phyloP scores from a whole-genome alignment of 2,888 invertebrate genomes.

The Plagodis dolabraria region DNA sequence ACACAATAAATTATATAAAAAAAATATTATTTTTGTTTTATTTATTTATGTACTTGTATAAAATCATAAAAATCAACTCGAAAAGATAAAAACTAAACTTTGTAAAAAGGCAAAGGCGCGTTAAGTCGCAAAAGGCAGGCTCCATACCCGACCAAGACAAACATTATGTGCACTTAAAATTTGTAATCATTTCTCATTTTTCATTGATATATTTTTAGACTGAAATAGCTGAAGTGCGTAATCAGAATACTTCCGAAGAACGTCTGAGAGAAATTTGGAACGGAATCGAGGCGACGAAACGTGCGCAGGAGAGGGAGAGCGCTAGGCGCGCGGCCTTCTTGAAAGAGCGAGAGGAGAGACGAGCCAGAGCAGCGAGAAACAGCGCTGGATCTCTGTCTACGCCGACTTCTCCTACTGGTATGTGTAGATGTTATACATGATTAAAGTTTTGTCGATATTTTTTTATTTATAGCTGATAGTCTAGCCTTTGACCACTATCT shows the following conservation, averaged over 20 bases:
- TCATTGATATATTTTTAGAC: constrained; percentile 46
- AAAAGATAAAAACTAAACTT: too few relatives aligned
- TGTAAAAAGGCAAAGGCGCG: not conserved
- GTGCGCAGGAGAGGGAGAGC: constrained; percentile 88
- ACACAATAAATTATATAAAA: too few relatives aligned
- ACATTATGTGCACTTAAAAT: not conserved
- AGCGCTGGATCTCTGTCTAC: constrained; percentile 81
- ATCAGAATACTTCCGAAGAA: constrained; percentile 86
- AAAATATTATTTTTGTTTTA: too few relatives aligned
- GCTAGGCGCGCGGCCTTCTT: constrained; percentile 86
- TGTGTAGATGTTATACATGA: too few relatives aligned
- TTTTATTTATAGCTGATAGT: too few relatives aligned
- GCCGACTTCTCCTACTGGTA: constrained; percentile 43
- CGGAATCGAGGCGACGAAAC: constrained; percentile 89
- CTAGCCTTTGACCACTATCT: too few relatives aligned
- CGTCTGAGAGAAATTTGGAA: constrained; percentile 90
- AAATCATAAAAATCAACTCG: too few relatives aligned
- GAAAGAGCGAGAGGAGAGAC: constrained; percentile 87
- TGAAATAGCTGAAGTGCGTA: constrained; percentile 78
- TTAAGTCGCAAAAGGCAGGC: not conserved
- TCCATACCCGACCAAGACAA: not conserved
- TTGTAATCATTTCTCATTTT: too few relatives aligned
- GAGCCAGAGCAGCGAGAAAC: constrained; percentile 85
- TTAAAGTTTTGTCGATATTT: too few relatives aligned
- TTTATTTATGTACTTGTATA: too few relatives aligned